phyloP scores from a whole-genome alignment of 1,140 invertebrate genomes.

The Drosophila cardini region DNA sequence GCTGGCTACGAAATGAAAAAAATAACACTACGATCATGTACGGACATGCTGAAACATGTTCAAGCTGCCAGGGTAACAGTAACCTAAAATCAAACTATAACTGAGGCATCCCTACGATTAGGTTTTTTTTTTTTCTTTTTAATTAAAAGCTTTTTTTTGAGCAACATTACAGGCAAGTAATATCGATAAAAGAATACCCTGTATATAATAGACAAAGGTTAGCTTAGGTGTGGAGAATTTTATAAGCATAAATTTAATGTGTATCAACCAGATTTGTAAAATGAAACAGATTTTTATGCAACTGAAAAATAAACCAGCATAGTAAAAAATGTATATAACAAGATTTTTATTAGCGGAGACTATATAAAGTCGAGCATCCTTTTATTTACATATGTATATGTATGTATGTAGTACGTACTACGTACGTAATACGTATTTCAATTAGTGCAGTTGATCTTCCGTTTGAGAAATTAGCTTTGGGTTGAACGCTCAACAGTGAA shows the following conservation, averaged over 20 bases:
- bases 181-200: background rate
- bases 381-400: background rate
- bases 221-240: background rate
- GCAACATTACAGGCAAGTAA: background rate
- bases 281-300: background rate
- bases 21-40: constrained; percentile 21
- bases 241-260: too few species aligned
- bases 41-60: constrained; percentile 13
- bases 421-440: background rate
- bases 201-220: background rate
- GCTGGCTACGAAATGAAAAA: constrained; percentile 49
- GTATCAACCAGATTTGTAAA: background rate
- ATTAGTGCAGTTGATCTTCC: background rate
- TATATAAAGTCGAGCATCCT: background rate
- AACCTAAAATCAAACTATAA: constrained; percentile 20
- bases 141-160: background rate
- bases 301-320: background rate
- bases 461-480: constrained; percentile 5
- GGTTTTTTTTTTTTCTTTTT: background rate
- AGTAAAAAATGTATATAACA: background rate
- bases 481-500: constrained; percentile 7
- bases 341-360: background rate
- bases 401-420: too few species aligned
- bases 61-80: constrained; percentile 15
- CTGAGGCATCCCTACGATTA: constrained; percentile 7